Evolutionary conservation across 2,888 invertebrate genomes (phyloP).

Genomic region (Tachina grossa): DNA sequence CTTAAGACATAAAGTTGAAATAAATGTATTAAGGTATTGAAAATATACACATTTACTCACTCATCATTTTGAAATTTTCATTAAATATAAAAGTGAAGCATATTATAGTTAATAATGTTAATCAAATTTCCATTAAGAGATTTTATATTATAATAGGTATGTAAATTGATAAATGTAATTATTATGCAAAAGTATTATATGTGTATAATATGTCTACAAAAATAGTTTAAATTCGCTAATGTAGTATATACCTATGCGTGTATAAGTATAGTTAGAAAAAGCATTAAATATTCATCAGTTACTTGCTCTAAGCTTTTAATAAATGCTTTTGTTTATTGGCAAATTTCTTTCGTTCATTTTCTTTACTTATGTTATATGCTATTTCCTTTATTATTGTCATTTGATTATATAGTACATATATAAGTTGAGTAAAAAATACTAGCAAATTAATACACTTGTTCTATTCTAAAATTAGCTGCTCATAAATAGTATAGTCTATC

Average conservation of each 20-base stretch:
- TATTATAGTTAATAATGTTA: conserved; percentile 10
- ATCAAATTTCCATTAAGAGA: not conserved
- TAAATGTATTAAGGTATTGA: no score
- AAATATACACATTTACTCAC: not conserved
- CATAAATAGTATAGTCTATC: conserved; percentile 46
- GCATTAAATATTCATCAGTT: conserved; percentile 25
- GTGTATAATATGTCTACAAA: conserved; percentile 29
- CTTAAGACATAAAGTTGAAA: conserved; percentile 14
- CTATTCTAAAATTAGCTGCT: conserved; percentile 59
- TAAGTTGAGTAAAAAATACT: conserved; percentile 48
- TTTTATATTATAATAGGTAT: not conserved
- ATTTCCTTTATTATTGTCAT: conserved; percentile 38
- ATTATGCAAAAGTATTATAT: not conserved
- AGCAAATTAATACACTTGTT: conserved; percentile 54
- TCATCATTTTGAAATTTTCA: conserved; percentile 14
- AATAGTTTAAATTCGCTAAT: conserved; percentile 32
- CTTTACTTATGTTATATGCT: no score
- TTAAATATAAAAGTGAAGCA: not conserved
- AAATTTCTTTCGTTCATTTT: conserved; percentile 1
- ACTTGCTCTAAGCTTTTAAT: conserved; percentile 12
- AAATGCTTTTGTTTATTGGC: conserved; percentile 20
- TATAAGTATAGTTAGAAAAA: conserved; percentile 20
- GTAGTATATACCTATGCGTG: not conserved
- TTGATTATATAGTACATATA: conserved; percentile 6
- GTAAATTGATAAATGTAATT: not conserved